Base-by-base conservation (phyloP, 1,140 invertebrate genomes). In the Bombyx mandarina region DNA sequence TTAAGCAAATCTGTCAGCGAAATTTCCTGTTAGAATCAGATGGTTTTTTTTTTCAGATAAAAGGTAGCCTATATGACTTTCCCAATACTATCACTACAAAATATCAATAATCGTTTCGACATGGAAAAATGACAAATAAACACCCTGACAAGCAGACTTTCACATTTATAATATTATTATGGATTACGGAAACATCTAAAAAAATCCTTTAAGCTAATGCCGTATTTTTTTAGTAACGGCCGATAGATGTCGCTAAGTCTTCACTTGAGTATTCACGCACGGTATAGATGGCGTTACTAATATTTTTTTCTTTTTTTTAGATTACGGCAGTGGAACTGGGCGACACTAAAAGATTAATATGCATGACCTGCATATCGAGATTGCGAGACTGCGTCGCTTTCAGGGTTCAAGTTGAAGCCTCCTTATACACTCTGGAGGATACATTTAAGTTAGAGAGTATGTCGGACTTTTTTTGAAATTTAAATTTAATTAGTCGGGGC, bases 311-410 rank as follows among this genome's bases (percentile, higher is more conserved):
- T 12, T 47, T 54, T 62, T 61, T 56, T 45, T 71, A 78, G 75
- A 67, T 78, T 48, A 55, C 68, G 43, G 45, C 46, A 6, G 42
- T 78, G 6, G 65, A 75, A 7, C 56, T 82, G 1, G 79, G 78
- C 7, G 81, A 82, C 42, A 76, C 75, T 8, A 84, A 84, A 54
- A 54, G 70, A 0, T 52, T 81, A 3, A 81, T 84, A 35, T 84
- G 81, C 43, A 48, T 71, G 0, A 1, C 18, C 0, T 84, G 81
- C 22, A 75, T 79, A 45, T 48, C 42, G 1, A 69, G 72, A 47
- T 55, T 84, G 45, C 56, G 61, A 9, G 58, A 65, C n/a, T 68
- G 64, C 6, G 12, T 66, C 0, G 44, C 52, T 6, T 85, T 85
- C 48, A 72, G 56, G 26, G 49, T 74, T 7, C 71, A 73, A 52